A percentile compares a stretch with the other conserved stretches of the same genome.
These are phyloP conservation scores for Calephelis nemesis DNA, from an alignment of 1,140 invertebrate species.

Conservation along the genomic window DNA sequence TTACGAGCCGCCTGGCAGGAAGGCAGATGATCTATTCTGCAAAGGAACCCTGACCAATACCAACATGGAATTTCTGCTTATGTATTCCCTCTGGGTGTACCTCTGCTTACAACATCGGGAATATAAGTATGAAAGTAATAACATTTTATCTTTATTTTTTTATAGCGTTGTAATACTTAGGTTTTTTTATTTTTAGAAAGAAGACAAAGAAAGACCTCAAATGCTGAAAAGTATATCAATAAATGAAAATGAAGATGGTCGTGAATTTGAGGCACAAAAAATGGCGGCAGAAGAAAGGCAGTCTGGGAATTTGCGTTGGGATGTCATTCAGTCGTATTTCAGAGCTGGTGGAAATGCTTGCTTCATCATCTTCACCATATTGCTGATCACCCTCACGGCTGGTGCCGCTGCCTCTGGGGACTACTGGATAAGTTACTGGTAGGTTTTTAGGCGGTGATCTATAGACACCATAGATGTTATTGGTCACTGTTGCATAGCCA, in stretches of 20 bases:
- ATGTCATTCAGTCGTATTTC: constrained; percentile 75
- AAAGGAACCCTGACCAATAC: no score
- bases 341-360: constrained; percentile 77
- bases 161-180: no score
- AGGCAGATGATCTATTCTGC: no score
- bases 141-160: no score
- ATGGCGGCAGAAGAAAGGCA: constrained; percentile 74
- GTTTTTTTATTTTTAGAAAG: constrained; percentile 37
- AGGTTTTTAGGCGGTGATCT: constrained; percentile 20
- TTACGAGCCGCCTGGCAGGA: no score
- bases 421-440: constrained; percentile 88
- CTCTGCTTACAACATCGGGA: no score
- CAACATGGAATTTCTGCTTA: no score
- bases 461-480: no score
- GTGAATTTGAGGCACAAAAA: constrained; percentile 65
- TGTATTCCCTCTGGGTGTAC: no score
- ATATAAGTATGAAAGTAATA: no score
- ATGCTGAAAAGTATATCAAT: constrained; percentile 42
- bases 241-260: constrained; percentile 66
- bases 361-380: constrained; percentile 62
- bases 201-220: constrained; percentile 44
- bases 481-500: no score
- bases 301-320: constrained; percentile 82
- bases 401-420: constrained; percentile 80
- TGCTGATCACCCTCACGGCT: constrained; percentile 76